Evolutionary conservation across 1,140 invertebrate genomes (phyloP).

Genomic region (Adelges cooleyi): DNA sequence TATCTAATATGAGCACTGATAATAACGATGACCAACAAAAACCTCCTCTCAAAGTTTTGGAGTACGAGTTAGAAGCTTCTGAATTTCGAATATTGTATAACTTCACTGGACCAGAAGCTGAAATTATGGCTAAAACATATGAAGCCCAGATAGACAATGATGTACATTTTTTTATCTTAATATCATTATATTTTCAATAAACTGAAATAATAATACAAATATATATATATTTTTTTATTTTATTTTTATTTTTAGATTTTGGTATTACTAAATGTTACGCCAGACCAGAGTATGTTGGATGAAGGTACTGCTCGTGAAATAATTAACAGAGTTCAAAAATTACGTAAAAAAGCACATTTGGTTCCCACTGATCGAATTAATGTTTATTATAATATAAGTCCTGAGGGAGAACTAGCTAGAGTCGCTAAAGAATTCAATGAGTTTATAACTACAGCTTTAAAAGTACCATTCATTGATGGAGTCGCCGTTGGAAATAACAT

Average conservation of each 20-base stretch:
- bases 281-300: constrained; percentile 54
- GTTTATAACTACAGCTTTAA: constrained; percentile 72
- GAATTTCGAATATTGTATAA: constrained; percentile 74
- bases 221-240: constrained; percentile 3
- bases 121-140: constrained; percentile 56
- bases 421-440: constrained; percentile 56
- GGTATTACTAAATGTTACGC: constrained; percentile 52
- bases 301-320: constrained; percentile 89
- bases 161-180: too few relatives aligned
- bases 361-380: constrained; percentile 83
- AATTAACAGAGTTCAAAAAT: constrained; percentile 91
- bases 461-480: constrained; percentile 48
- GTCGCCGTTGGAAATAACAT: background rate
- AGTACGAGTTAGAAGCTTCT: constrained; percentile 61
- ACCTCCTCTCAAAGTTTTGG: constrained; percentile 41
- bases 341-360: constrained; percentile 90
- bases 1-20: background rate
- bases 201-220: constrained; percentile 4
- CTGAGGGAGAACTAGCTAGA: constrained; percentile 49
- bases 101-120: constrained; percentile 45
- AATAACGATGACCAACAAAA: constrained; percentile 2
- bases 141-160: constrained; percentile 84
- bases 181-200: too few relatives aligned
- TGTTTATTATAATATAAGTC: constrained; percentile 63
- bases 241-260: constrained; percentile 41